Base-by-base conservation (phyloP, 1,140 invertebrate species). In the Parapsyche elsis region DNA sequence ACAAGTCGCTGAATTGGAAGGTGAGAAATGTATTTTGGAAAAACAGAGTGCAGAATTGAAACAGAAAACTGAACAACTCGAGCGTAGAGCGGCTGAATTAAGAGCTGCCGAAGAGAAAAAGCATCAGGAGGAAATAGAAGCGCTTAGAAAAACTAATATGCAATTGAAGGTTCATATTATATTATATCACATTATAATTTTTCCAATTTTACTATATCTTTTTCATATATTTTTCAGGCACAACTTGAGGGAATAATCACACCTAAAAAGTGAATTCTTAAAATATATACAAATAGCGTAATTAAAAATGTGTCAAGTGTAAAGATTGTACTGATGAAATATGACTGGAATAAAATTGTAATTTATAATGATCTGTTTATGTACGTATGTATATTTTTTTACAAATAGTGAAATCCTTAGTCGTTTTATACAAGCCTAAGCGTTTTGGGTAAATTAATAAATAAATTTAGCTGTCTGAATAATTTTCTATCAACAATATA, bases 221-320 rank as follows among this genome's bases (percentile, higher is more conserved):
- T 70, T 53, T 76, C 78, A 78, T 85, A 84, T n/a, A n/a, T n/a
- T 81, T 92, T 93, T 86, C 88, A 95, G 94, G 92, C 94, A 46
- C 96, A 97, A 90, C 88, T 98, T 67, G 96, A 98, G 90, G 95
- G 95, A 84, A 96, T 97, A 82, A 96, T 97, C 84, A 94, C 95
- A 71, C 95, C 95, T 14, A 97, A 96, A 87, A 97, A 97, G 88
- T 96, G 92, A 91, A 81, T 38, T 23, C 0, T 64, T 7, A 61
- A n/a, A 21, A 61, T 16, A 19, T 19, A 19, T 61, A 38, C 30
- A 38, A 4, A 38, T 38, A 7, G n/a, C n/a, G n/a, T n/a, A 4
- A 38, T 38, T 4, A 1, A 19, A 61, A 61, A 61, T 53, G 16
- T 53, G 12, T 14, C 49, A n/a, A 53, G 49, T 5, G 49, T n/a